These are phyloP conservation scores for Pavo muticus DNA, from an alignment of 2,113 vertebrate species.

Conservation along the genomic window DNA sequence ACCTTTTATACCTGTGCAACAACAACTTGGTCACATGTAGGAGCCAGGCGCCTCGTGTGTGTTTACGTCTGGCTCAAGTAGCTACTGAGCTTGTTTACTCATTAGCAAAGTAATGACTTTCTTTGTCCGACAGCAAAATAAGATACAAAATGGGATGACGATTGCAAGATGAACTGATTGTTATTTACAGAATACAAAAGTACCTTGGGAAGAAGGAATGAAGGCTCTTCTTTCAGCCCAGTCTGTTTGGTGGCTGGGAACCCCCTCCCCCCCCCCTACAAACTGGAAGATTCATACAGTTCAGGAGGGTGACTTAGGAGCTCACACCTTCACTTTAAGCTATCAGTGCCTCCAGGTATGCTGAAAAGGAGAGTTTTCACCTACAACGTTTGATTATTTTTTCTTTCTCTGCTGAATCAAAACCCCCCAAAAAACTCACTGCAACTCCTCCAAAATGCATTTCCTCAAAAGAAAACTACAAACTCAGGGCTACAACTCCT, in stretches of 20 bases:
- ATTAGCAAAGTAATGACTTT: too few species aligned
- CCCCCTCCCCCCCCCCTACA: not conserved
- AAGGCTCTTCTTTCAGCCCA: accelerated
- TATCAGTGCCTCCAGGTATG: accelerated
- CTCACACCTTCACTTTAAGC: accelerated
- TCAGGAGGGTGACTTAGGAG: not conserved
- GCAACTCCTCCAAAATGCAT: accelerated
- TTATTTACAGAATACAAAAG: not conserved
- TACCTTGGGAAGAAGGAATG: not conserved
- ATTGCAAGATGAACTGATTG: not conserved
- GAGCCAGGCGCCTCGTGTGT: too few species aligned
- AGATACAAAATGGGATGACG: not conserved
- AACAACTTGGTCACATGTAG: too few species aligned
- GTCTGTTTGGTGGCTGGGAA: accelerated
- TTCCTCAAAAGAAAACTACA: not conserved
- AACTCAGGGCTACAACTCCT: not conserved
- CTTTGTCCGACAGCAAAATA: not conserved
- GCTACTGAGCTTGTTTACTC: too few species aligned
- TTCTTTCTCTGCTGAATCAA: not conserved
- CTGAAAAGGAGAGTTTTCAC: not conserved
- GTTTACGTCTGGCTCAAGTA: too few species aligned
- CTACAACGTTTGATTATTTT: not conserved
- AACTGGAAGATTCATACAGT: accelerated
- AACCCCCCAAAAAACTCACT: not conserved
- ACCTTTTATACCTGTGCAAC: too few species aligned